A percentile compares a stretch with the other conserved stretches of the same genome.
phyloP scores from a whole-genome alignment of 2,113 vertebrate genomes.

The Crotalus helleri region DNA sequence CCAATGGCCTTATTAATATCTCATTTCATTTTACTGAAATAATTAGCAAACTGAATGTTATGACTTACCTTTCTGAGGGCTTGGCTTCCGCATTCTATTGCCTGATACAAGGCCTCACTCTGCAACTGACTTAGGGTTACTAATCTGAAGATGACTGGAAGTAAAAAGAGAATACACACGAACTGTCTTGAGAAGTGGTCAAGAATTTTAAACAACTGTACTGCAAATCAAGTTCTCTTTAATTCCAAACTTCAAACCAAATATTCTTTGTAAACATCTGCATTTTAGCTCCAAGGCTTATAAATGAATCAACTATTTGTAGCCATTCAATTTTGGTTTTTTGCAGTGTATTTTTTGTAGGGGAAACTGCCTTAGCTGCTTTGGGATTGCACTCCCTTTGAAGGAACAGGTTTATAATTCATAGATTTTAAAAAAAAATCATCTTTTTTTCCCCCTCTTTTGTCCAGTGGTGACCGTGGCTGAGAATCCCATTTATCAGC shows the following conservation, averaged over 20 bases:
- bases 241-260: not conserved
- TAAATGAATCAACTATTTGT: not conserved
- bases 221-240: constrained; percentile 15
- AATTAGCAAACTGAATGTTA: not conserved
- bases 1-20: no score
- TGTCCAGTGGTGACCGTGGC: not conserved
- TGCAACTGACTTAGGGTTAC: constrained; percentile 47
- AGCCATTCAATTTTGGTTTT: not conserved
- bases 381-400: not conserved
- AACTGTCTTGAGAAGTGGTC: not conserved
- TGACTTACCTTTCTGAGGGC: constrained; percentile 84
- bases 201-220: not conserved
- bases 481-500: not conserved
- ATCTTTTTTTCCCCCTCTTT: not conserved
- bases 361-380: not conserved
- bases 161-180: constrained; percentile 50
- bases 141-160: constrained; percentile 61
- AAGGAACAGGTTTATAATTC: not conserved
- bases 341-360: not conserved
- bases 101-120: constrained; percentile 50
- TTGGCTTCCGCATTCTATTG: constrained; percentile 88
- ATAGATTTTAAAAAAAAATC: not conserved
- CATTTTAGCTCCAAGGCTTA: not conserved
- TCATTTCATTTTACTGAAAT: not conserved
- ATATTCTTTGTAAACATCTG: not conserved